Percentiles rank a stretch among this genome's conserved stretches.
Evolutionary conservation across 2,888 invertebrate genomes (phyloP).

Genomic region (Drosophila cognata): DNA sequence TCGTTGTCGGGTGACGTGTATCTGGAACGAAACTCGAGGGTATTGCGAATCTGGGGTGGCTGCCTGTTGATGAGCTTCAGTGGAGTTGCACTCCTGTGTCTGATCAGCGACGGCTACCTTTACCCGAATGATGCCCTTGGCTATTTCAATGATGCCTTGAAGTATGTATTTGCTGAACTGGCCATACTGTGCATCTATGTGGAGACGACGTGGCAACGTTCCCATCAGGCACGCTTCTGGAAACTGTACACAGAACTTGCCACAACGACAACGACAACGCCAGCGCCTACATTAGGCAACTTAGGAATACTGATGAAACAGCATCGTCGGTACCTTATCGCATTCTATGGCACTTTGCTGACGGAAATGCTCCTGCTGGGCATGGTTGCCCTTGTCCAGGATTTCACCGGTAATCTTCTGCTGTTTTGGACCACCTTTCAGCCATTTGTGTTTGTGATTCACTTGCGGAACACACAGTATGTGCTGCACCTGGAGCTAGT

Average conservation of each 20-base stretch:
- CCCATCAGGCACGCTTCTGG: conserved; percentile 64
- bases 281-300: neutral
- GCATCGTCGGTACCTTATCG: conserved; percentile 57
- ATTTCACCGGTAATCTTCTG: conserved; percentile 42
- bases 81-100: conserved; percentile 21
- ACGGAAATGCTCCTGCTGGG: conserved; percentile 37
- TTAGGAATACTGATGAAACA: conserved; percentile 26
- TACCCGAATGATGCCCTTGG: conserved; percentile 64
- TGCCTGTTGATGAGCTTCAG: conserved; percentile 51
- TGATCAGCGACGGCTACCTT: conserved; percentile 57
- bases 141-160: conserved; percentile 71
- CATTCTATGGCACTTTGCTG: conserved; percentile 49
- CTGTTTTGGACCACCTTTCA: conserved; percentile 75
- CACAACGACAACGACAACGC: neutral
- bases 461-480: conserved; percentile 74
- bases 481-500: conserved; percentile 77
- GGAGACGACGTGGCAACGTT: conserved; percentile 57
- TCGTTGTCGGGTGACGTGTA: conserved; percentile 42
- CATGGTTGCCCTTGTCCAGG: conserved; percentile 18
- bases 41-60: conserved; percentile 57
- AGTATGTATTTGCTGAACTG: conserved; percentile 59
- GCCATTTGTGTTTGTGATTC: conserved; percentile 60
- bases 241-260: conserved; percentile 41
- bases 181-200: conserved; percentile 66
- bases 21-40: neutral